phyloP scores from a whole-genome alignment of 2,113 vertebrate species.

The Solea solea region DNA sequence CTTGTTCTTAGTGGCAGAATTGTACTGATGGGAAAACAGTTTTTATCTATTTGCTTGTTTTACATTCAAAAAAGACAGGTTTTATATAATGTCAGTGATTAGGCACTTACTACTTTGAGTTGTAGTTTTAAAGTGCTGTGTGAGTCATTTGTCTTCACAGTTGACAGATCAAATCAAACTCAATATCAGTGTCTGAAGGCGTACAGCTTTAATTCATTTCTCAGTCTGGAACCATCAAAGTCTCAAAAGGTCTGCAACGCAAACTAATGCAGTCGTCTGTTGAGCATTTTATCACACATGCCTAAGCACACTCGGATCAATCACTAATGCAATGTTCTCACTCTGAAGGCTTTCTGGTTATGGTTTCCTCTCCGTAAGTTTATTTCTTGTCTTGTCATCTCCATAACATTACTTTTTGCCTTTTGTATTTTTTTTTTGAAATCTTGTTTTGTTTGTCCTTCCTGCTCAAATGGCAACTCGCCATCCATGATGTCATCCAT shows the following conservation, averaged over 20 bases:
- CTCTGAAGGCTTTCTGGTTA: slow-evolving; percentile 32
- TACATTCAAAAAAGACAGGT: slow-evolving; percentile 14
- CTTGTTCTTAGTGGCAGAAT: slow-evolving; percentile 19
- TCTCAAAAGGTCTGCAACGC: slow-evolving; percentile 43
- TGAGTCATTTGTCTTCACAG: slow-evolving; percentile 30
- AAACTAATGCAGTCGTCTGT: slow-evolving; percentile 48
- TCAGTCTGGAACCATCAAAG: slow-evolving; percentile 26
- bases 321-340: slow-evolving; percentile 55
- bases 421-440: too few relatives aligned
- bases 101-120: neutral
- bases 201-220: slow-evolving; percentile 17
- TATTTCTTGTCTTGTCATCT: neutral
- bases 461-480: too few relatives aligned
- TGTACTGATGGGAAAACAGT: neutral
- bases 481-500: too few relatives aligned
- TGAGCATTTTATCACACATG: slow-evolving; percentile 49
- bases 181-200: slow-evolving; percentile 28
- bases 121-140: neutral
- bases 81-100: slow-evolving; percentile 8
- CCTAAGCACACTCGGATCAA: slow-evolving; percentile 48
- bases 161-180: slow-evolving; percentile 36
- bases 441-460: too few relatives aligned
- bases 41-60: slow-evolving; percentile 11
- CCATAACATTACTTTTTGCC: too few relatives aligned
- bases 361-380: slow-evolving; percentile 4